Conservation (phyloP, 2,113 vertebrate species). For the Aepyceros melampus region DNA sequence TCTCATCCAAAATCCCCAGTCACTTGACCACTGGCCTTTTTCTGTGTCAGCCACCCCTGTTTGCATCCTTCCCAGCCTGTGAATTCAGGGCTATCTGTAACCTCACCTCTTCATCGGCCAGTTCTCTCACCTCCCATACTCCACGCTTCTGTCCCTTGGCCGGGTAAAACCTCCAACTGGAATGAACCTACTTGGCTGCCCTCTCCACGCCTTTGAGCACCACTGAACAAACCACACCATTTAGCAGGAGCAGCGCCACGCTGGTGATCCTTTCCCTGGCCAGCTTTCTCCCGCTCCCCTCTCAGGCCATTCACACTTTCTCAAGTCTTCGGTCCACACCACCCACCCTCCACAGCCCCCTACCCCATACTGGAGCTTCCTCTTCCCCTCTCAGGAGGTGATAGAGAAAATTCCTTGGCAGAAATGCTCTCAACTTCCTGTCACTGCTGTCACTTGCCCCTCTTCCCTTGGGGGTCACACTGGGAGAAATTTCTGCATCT, state of each 20-base stretch:
- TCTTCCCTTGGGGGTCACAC: not conserved
- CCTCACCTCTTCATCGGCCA: not conserved
- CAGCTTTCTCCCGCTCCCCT: not conserved
- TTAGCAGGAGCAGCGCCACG: not conserved
- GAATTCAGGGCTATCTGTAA: not conserved
- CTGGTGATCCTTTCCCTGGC: not conserved
- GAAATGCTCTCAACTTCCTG: not conserved
- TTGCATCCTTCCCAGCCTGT: not conserved
- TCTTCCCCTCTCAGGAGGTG: not conserved
- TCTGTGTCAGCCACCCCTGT: not conserved
- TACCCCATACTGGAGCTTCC: not conserved
- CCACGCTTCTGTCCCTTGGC: no score
- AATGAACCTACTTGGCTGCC: fast-evolving
- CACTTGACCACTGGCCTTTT: not conserved
- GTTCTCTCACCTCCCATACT: fast-evolving
- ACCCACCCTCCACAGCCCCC: not conserved
- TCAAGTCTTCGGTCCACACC: not conserved
- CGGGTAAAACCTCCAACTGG: not conserved
- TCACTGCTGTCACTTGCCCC: not conserved
- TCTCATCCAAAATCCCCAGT: not conserved
- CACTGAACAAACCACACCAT: not conserved
- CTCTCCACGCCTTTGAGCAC: fast-evolving
- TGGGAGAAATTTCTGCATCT: not conserved
- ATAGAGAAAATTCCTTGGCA: not conserved
- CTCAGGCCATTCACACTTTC: not conserved